Conservation (phyloP, 2,888 invertebrate species). For the Synanthedon tipuliformis region DNA sequence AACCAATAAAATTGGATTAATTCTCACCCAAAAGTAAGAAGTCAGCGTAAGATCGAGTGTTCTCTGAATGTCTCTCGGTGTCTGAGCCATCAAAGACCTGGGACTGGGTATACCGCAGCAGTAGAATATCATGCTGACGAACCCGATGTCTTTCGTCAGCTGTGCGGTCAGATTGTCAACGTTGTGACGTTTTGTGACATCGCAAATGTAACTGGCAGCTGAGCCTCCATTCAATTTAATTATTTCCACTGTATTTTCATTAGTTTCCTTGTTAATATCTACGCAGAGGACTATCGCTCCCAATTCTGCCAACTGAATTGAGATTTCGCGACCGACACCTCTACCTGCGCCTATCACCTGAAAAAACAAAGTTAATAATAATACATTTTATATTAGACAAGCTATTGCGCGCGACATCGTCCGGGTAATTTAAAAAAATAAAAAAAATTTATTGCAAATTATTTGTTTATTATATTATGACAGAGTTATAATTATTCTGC, state of each 20-base stretch:
- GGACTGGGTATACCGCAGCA: conserved; percentile 75
- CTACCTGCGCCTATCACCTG: conserved; percentile 78
- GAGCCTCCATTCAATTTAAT: conserved; percentile 57
- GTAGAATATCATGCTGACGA: conserved; percentile 73
- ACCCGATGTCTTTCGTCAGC: conserved; percentile 64
- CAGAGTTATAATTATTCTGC: no score
- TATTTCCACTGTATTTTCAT: conserved; percentile 55
- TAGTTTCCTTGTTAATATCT: conserved; percentile 70
- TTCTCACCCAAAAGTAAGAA: conserved; percentile 73
- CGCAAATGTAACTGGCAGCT: conserved; percentile 64
- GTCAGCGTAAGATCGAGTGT: conserved; percentile 71
- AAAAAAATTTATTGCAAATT: no score
- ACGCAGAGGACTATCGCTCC: conserved; percentile 74
- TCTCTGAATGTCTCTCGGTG: conserved; percentile 62
- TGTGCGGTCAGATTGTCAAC: conserved; percentile 49
- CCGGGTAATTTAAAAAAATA: no score
- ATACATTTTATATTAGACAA: not conserved
- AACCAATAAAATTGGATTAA: not conserved
- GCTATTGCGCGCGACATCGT: no score
- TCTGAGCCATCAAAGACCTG: conserved; percentile 57
- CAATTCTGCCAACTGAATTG: conserved; percentile 67
- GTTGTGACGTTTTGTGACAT: conserved; percentile 67
- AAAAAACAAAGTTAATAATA: not conserved
- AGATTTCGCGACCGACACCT: conserved; percentile 75
- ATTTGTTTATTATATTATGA: no score